phyloP scores from a whole-genome alignment of 2,797 vertebrate species.

The Pogonophryne albipinna region DNA sequence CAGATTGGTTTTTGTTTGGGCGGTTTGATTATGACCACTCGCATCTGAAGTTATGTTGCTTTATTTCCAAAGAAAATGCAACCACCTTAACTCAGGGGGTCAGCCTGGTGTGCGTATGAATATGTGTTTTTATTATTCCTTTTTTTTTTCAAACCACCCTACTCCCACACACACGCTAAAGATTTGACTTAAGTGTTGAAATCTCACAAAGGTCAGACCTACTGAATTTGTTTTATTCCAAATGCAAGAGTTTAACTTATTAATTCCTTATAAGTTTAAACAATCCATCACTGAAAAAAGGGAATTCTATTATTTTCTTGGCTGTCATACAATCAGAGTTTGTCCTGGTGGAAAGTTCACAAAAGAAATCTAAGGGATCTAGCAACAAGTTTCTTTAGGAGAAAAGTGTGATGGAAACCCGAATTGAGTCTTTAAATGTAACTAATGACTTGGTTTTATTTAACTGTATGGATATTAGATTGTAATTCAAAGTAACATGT shows the following conservation, averaged over 20 bases:
- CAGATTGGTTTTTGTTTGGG: constrained; percentile 41
- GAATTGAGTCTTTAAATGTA: background rate
- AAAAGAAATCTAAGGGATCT: constrained; percentile 1
- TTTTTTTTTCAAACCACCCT: constrained; percentile 24
- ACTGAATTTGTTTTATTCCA: constrained; percentile 43
- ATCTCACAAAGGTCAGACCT: constrained; percentile 52
- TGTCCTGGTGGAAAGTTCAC: constrained; percentile 35
- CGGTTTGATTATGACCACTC: constrained; percentile 24
- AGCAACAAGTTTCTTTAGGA: background rate
- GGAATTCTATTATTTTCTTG: constrained; percentile 4
- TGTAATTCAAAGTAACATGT: background rate
- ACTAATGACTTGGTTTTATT: constrained; percentile 4
- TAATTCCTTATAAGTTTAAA: constrained; percentile 44
- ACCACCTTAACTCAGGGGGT: constrained; percentile 66
- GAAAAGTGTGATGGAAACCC: background rate
- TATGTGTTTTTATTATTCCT: constrained; percentile 36
- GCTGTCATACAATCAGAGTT: constrained; percentile 17
- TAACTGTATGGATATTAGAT: background rate
- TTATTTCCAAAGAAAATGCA: constrained; percentile 48
- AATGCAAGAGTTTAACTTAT: constrained; percentile 51
- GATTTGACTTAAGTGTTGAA: constrained; percentile 37
- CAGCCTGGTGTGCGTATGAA: constrained; percentile 24
- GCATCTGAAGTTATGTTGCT: constrained; percentile 49
- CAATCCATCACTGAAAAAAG: background rate
- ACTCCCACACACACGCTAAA: constrained; percentile 68